Conservation (phyloP, 2,797 vertebrate species). For the Pristis pectinata region DNA sequence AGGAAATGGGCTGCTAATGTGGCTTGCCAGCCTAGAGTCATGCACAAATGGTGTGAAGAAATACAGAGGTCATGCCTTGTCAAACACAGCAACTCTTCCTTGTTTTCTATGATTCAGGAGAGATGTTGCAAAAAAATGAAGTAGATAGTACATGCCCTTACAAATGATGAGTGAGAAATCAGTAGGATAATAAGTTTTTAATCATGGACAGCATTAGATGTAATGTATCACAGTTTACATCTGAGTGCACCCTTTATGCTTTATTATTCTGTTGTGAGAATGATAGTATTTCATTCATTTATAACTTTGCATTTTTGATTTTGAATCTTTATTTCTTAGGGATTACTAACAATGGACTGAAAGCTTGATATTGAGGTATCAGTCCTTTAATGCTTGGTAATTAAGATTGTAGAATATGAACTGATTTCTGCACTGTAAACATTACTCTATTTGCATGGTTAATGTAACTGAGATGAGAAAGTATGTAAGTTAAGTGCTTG, state of each 20-base stretch:
- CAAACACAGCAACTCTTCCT: slow-evolving; percentile 68
- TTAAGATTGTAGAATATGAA: background rate
- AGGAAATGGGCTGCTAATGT: slow-evolving; percentile 78
- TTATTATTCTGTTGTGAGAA: background rate
- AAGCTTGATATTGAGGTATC: background rate
- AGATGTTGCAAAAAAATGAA: slow-evolving; percentile 68
- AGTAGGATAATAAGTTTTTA: slow-evolving; percentile 55
- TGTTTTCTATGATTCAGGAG: slow-evolving; percentile 62
- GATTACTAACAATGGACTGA: background rate
- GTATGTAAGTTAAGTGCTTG: no score
- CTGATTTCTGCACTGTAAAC: background rate
- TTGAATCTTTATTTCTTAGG: background rate
- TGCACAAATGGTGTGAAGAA: slow-evolving; percentile 82
- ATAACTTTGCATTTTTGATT: background rate
- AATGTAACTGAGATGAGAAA: background rate
- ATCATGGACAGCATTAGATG: slow-evolving; percentile 39
- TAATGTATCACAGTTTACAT: slow-evolving; percentile 41
- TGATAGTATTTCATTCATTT: background rate
- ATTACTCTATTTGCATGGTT: background rate
- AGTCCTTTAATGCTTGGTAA: background rate
- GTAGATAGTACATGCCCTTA: slow-evolving; percentile 72
- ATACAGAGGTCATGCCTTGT: slow-evolving; percentile 78
- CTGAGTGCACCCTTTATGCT: slow-evolving; percentile 26
- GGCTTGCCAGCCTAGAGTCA: slow-evolving; percentile 90
- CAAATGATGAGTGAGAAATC: slow-evolving; percentile 60